Conservation (phyloP, 2,888 invertebrate species). For the Silvanus unidentatus region DNA sequence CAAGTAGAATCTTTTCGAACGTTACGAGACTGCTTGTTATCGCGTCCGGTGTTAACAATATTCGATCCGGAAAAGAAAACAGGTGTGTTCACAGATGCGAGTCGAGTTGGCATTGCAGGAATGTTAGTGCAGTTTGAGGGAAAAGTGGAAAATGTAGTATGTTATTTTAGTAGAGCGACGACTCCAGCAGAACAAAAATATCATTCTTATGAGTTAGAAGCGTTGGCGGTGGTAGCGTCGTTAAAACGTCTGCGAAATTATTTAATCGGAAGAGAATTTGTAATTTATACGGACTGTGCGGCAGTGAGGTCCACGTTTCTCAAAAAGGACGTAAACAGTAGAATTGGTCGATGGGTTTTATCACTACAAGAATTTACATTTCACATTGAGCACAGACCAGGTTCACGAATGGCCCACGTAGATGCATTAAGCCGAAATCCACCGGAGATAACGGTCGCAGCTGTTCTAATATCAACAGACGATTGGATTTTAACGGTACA, state of each 20-base stretch:
- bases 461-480: not conserved
- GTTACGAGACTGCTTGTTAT: constrained; percentile 16
- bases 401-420: constrained; percentile 18
- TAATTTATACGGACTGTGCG: constrained; percentile 20
- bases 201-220: constrained; percentile 33
- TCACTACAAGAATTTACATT: constrained; percentile 20
- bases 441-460: not conserved
- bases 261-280: constrained; percentile 18
- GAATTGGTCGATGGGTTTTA: constrained; percentile 24
- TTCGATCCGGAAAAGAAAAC: constrained; percentile 15
- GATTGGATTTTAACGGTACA: not conserved
- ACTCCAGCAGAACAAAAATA: constrained; percentile 11
- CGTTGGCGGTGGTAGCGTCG: constrained; percentile 30
- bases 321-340: constrained; percentile 20
- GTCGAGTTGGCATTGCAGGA: constrained; percentile 19
- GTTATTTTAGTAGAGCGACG: constrained; percentile 15
- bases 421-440: constrained; percentile 23
- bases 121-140: constrained; percentile 21
- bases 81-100: constrained; percentile 21
- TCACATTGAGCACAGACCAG: constrained; percentile 17
- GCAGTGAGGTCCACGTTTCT: constrained; percentile 17
- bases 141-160: constrained; percentile 11
- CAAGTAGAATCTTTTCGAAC: constrained; percentile 19
- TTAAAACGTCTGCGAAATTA: constrained; percentile 17
- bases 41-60: constrained; percentile 17